phyloP scores from a whole-genome alignment of 2,888 invertebrate species.

The Rhaphigaster nebulosa region DNA sequence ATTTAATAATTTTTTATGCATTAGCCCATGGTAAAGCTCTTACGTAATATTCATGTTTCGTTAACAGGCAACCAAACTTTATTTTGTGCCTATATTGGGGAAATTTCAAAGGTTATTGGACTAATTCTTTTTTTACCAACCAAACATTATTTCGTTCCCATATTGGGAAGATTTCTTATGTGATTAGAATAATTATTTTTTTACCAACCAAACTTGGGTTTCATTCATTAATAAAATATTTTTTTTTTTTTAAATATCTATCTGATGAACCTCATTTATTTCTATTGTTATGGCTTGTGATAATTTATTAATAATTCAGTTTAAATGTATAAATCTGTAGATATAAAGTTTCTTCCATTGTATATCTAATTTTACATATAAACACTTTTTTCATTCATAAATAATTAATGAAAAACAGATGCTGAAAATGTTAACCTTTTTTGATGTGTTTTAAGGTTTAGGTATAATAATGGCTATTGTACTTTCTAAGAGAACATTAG shows the following conservation, averaged over 20 bases:
- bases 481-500: neutral
- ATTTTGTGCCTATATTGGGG: neutral
- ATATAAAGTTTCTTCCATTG: neutral
- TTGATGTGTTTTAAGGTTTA: neutral
- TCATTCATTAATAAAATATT: neutral
- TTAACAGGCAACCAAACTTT: neutral
- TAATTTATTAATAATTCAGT: neutral
- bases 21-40: neutral
- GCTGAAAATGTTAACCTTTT: neutral
- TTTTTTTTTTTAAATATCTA: neutral
- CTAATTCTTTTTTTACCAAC: neutral
- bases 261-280: neutral
- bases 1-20: neutral
- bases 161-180: neutral
- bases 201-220: too few species aligned
- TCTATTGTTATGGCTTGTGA: constrained; percentile 10
- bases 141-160: neutral
- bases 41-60: neutral
- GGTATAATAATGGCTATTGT: neutral
- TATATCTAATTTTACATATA: neutral
- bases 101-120: neutral
- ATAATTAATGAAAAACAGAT: neutral
- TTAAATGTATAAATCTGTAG: constrained; percentile 3
- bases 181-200: neutral
- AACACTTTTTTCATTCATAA: neutral